Evolutionary conservation across 2,797 vertebrate species (phyloP).

Genomic region (Melanotaenia parkinsoni): DNA sequence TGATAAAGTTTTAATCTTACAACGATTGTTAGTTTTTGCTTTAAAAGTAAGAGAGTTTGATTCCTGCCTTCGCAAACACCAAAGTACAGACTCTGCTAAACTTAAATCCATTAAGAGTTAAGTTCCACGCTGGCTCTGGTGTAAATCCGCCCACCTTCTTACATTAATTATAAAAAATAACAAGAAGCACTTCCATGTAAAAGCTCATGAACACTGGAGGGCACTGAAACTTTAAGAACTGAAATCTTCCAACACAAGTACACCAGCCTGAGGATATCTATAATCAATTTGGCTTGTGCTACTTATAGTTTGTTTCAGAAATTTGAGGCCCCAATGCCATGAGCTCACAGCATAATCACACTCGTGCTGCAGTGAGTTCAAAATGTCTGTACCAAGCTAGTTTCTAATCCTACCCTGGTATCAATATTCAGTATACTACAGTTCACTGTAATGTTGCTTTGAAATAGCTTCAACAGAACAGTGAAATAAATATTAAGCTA

Average conservation of each 20-base stretch:
- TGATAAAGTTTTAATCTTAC: not conserved
- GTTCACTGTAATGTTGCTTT: not conserved
- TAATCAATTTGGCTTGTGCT: slow-evolving; percentile 6
- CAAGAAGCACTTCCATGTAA: not conserved
- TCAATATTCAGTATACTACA: not conserved
- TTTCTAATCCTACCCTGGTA: not conserved
- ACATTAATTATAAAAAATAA: slow-evolving; percentile 10
- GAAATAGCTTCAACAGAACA: not conserved
- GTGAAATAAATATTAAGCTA: slow-evolving; percentile 36
- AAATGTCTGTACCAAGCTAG: not conserved
- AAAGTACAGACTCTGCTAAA: not conserved
- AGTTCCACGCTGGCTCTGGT: not conserved
- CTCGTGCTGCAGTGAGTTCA: not conserved
- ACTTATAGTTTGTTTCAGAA: slow-evolving; percentile 1
- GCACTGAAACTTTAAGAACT: not conserved
- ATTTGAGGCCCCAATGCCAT: not conserved
- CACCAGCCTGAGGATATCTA: not conserved
- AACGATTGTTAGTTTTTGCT: not conserved
- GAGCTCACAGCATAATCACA: not conserved
- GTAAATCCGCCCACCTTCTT: slow-evolving; percentile 4
- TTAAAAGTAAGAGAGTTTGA: not conserved
- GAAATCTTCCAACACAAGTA: slow-evolving; percentile 7
- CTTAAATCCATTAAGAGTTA: not conserved
- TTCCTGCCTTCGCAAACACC: not conserved
- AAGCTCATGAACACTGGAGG: slow-evolving; percentile 2